Evolutionary conservation across 2,113 vertebrate genomes (phyloP).

Genomic region (Dasyurus viverrinus): DNA sequence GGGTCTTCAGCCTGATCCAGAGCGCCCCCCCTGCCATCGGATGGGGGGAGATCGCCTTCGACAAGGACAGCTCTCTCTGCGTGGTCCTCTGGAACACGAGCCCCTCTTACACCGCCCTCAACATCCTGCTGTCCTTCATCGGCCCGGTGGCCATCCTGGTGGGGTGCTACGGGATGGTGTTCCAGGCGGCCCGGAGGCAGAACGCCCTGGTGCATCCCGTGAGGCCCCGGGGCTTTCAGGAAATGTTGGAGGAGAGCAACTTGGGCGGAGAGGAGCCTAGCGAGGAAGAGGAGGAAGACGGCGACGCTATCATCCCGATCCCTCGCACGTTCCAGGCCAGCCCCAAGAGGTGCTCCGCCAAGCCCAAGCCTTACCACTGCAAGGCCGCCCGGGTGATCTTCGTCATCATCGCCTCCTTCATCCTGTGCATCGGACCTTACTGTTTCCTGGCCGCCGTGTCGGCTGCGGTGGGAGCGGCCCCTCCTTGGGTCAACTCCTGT

Average conservation of each 20-base stretch:
- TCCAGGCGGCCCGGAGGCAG: conserved; percentile 89
- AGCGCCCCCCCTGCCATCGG: conserved; percentile 92
- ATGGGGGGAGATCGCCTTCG: conserved; percentile 90
- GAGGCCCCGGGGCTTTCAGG: conserved; percentile 78
- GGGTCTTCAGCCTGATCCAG: conserved; percentile 89
- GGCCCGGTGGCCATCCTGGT: conserved; percentile 90
- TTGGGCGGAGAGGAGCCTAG: conserved; percentile 56
- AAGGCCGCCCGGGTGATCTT: conserved; percentile 93
- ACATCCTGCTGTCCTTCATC: conserved; percentile 88
- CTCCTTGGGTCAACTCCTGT: conserved; percentile 88
- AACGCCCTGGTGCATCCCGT: conserved; percentile 90
- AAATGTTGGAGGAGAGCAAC: conserved; percentile 64
- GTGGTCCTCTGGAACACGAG: conserved; percentile 91
- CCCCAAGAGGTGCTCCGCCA: conserved; percentile 33
- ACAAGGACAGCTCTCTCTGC: conserved; percentile 87
- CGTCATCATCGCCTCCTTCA: conserved; percentile 91
- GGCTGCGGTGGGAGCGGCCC: conserved; percentile 80
- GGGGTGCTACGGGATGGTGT: conserved; percentile 93
- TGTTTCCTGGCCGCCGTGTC: conserved; percentile 87
- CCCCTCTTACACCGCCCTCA: conserved; percentile 87
- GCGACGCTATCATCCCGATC: conserved; percentile 50
- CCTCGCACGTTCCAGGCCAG: neutral
- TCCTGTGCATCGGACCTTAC: conserved; percentile 92
- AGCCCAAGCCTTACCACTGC: conserved; percentile 86
- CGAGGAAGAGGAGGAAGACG: conserved; percentile 7